Evolutionary conservation across 2,113 vertebrate genomes (phyloP).

Genomic region (Pholis gunnellus): DNA sequence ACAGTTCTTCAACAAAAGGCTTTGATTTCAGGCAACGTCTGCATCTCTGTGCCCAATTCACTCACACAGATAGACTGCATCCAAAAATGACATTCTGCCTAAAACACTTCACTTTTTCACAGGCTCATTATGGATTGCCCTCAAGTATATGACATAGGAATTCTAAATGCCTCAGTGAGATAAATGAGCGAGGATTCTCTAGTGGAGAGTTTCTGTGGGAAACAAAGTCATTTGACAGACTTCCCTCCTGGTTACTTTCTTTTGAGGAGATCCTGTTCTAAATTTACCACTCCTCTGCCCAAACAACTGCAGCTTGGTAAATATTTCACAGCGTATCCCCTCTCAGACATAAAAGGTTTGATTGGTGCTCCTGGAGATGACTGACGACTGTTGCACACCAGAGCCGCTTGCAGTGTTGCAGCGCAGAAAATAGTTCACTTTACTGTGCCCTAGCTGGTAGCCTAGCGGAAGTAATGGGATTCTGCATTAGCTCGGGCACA

Average conservation of each 20-base stretch:
- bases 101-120: conserved; percentile 27
- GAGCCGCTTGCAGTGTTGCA: conserved; percentile 37
- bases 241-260: conserved; percentile 8
- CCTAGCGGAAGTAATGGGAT: conserved; percentile 61
- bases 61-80: neutral
- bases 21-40: conserved; percentile 32
- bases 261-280: conserved; percentile 36
- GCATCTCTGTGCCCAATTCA: conserved; percentile 15
- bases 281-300: conserved; percentile 44
- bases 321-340: conserved; percentile 70
- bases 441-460: conserved; percentile 48
- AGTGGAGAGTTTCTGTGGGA: conserved; percentile 7
- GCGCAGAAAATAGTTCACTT: conserved; percentile 59
- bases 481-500: conserved; percentile 61
- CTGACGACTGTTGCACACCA: conserved; percentile 27
- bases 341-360: conserved; percentile 66
- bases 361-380: conserved; percentile 52
- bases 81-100: neutral
- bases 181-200: conserved; percentile 21
- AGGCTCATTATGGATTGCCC: conserved; percentile 30
- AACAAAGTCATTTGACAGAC: conserved; percentile 36
- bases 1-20: conserved; percentile 9
- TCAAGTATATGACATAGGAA: conserved; percentile 9
- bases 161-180: conserved; percentile 22
- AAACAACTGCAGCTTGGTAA: conserved; percentile 57